phyloP scores from a whole-genome alignment of 2,797 vertebrate species.

The Alosa sapidissima region DNA sequence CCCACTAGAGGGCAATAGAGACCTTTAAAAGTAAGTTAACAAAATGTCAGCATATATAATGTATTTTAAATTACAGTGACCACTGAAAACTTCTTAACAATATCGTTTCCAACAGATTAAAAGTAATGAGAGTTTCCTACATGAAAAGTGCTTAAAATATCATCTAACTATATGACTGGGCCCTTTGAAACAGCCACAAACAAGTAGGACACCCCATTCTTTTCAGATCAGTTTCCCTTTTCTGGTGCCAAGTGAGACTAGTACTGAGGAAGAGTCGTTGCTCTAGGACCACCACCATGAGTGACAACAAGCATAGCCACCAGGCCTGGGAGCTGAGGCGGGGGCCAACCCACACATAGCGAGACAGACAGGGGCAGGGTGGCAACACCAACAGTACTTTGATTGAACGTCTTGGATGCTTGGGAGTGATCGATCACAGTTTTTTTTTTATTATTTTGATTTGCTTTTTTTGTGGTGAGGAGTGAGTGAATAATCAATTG shows the following conservation, averaged over 20 bases:
- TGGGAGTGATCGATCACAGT: slow-evolving; percentile 50
- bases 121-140: neutral
- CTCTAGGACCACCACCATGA: slow-evolving; percentile 42
- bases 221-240: slow-evolving; percentile 62
- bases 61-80: neutral
- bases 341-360: slow-evolving; percentile 60
- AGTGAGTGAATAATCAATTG: slow-evolving; percentile 62
- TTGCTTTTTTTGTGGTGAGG: slow-evolving; percentile 36
- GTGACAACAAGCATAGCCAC: slow-evolving; percentile 67
- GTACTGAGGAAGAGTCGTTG: slow-evolving; percentile 54
- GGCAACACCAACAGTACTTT: slow-evolving; percentile 97
- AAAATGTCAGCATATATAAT: neutral
- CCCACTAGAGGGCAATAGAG: slow-evolving; percentile 8
- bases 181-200: slow-evolving; percentile 69
- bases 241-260: slow-evolving; percentile 54
- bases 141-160: neutral
- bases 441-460: neutral
- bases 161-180: neutral
- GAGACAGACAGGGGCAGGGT: slow-evolving; percentile 75
- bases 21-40: neutral
- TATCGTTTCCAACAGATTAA: neutral
- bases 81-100: neutral
- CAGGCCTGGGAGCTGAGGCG: slow-evolving; percentile 62
- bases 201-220: slow-evolving; percentile 59
- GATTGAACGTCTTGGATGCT: slow-evolving; percentile 66